phyloP scores from a whole-genome alignment of 64 coral and sea anemone species.

The Pachyseris speciosa region DNA sequence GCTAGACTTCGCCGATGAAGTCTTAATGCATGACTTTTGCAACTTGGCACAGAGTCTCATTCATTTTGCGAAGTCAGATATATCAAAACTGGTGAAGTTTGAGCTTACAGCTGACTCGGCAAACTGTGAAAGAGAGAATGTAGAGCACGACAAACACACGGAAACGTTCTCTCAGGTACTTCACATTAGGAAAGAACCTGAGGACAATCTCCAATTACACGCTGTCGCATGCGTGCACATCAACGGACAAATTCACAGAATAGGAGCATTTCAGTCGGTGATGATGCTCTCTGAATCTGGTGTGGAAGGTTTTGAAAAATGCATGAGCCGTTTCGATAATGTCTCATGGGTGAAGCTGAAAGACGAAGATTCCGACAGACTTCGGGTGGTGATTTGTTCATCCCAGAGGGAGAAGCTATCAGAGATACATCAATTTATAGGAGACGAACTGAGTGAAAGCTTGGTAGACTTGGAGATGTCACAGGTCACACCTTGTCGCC shows the following conservation, averaged over 20 bases:
- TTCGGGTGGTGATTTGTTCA: not conserved
- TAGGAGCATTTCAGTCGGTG: not conserved
- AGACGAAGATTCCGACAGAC: not conserved
- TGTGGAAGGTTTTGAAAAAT: not conserved
- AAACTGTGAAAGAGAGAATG: not conserved
- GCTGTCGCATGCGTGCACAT: not conserved
- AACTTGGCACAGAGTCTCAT: not conserved
- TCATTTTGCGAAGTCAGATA: not conserved
- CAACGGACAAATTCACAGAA: not conserved
- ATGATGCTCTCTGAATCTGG: not conserved
- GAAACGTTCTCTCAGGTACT: not conserved
- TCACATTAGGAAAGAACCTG: not conserved
- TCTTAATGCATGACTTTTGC: not conserved
- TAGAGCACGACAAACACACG: not conserved
- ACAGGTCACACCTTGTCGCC: not conserved
- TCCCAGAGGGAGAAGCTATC: not conserved
- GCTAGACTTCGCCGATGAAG: not conserved
- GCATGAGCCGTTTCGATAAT: not conserved
- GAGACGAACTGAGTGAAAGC: not conserved
- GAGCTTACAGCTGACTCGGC: not conserved
- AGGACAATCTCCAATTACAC: not conserved
- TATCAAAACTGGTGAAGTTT: slow-evolving; percentile 17
- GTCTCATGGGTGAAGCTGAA: not conserved
- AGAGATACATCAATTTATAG: not conserved
- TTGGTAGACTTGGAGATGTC: not conserved